Conservation (phyloP, 2,888 invertebrate species). For the Gastrophysa polygoni region DNA sequence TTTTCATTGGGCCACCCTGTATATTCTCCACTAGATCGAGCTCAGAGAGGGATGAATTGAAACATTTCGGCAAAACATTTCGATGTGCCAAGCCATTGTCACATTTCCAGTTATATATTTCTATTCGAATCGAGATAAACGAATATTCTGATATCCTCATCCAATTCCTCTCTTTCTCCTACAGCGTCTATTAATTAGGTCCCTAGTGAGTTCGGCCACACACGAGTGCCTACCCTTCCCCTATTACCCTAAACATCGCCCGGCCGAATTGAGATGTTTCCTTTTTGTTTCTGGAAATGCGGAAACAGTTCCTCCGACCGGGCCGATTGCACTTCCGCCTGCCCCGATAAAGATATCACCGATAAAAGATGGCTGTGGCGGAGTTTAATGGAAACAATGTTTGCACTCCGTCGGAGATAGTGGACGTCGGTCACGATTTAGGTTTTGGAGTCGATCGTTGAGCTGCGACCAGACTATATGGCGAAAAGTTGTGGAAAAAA, state of each 20-base stretch:
- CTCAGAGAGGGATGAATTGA: no score
- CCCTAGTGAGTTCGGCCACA: slow-evolving; percentile 21
- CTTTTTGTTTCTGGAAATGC: slow-evolving; percentile 33
- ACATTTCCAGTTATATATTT: no score
- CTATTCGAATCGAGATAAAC: no score
- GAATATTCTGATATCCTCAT: no score
- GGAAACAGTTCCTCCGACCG: slow-evolving; percentile 32
- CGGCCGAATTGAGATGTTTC: slow-evolving; percentile 35
- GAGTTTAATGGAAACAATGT: slow-evolving; percentile 10
- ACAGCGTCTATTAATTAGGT: slow-evolving; percentile 23
- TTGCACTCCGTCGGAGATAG: background rate
- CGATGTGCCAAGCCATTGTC: no score
- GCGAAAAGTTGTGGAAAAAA: no score
- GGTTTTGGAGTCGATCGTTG: background rate
- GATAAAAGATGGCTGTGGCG: slow-evolving; percentile 26
- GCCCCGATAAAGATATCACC: slow-evolving; percentile 32
- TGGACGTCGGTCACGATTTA: background rate
- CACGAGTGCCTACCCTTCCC: slow-evolving; percentile 23
- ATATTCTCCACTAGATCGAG: no score
- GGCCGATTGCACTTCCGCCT: slow-evolving; percentile 34
- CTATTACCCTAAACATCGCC: slow-evolving; percentile 22
- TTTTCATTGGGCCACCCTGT: no score
- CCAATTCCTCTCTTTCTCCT: background rate
- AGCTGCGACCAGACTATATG: no score
- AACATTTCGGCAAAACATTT: no score